Percentiles rank a stretch among this genome's conserved stretches.
These are phyloP conservation scores for Labia minor DNA, from an alignment of 2,888 invertebrate species.

Conservation along the genomic window DNA sequence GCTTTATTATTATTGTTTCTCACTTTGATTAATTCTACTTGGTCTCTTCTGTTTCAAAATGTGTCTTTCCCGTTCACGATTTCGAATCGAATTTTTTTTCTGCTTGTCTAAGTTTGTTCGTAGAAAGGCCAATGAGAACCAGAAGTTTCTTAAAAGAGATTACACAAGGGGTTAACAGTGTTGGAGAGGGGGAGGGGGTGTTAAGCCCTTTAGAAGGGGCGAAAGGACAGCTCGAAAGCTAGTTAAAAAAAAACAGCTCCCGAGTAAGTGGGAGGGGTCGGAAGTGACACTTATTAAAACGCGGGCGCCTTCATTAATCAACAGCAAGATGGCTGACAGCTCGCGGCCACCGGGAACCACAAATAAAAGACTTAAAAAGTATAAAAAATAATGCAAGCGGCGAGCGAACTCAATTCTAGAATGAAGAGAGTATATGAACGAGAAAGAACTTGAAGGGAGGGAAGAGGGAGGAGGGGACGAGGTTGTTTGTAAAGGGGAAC, in stretches of 20 bases:
- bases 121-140: background rate
- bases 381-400: too few species aligned
- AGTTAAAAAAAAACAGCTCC: background rate
- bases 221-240: too few species aligned
- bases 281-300: constrained; percentile 9
- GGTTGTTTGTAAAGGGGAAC: too few species aligned
- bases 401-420: too few species aligned
- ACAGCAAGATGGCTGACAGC: background rate
- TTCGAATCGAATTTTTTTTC: background rate
- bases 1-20: too few species aligned
- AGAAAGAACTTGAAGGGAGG: too few species aligned
- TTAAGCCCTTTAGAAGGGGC: too few species aligned
- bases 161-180: background rate
- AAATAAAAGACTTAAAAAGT: background rate
- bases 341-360: background rate
- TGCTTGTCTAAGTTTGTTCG: constrained; percentile 5
- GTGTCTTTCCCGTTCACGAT: too few species aligned
- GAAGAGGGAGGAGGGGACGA: too few species aligned
- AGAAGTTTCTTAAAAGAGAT: constrained; percentile 13
- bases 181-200: background rate
- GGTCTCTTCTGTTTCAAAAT: too few species aligned
- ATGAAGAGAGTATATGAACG: too few species aligned
- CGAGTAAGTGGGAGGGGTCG: background rate
- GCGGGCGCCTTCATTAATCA: constrained; percentile 7
- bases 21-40: too few species aligned